Base-by-base conservation (phyloP, 1,140 invertebrate genomes). In the Caenorhabditis tropicalis region DNA sequence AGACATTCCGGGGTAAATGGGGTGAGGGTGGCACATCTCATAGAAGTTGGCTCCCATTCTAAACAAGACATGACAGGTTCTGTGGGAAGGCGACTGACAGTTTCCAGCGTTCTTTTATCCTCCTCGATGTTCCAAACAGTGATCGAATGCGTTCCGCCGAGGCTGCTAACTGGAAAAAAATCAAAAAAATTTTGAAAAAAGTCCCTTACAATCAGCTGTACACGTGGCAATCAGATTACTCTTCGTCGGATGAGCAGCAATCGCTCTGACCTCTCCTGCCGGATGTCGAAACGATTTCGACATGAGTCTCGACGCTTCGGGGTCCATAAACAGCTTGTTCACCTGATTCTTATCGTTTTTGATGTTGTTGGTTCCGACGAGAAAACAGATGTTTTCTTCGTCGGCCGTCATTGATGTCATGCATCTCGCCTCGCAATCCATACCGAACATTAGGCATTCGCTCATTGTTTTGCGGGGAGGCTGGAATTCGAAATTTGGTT, bases 361-460 rank as follows among this genome's bases (percentile, higher is more conserved):
- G 49, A 85, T 85, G 46, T 85, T 85, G 27, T 85, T 48, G 24
- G 84, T 85, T 79, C 84, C 84, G 0, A 85, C 70, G 1, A 85
- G 29, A 70, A 85, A 85, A 21, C 60, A 33, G 0, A 79, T 49
- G n/a, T 39, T 85, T 12, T 85, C 84, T 21, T 85, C 84, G 16
- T 81, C 80, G 9, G 80, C 56, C 27, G 46, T 36, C 29, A 80
- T 39, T 12, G 80, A 33, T 7, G 80, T 53, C 58, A 85, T 33
- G 29, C 53, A 81, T 53, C 84, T 60, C 16, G 84, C 51, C 60
- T 85, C 84, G 24, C 85, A 58, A 56, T 85, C 84, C 58, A 85
- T 43, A 19, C 84, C 84, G 49, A 82, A 85, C 84, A 85, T 85
- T 36, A 85, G 33, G n/a, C 80, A 81, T 82, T 85, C 79, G 9